Evolutionary conservation across 2,113 vertebrate species (phyloP).

Genomic region (Atrichornis clamosus): DNA sequence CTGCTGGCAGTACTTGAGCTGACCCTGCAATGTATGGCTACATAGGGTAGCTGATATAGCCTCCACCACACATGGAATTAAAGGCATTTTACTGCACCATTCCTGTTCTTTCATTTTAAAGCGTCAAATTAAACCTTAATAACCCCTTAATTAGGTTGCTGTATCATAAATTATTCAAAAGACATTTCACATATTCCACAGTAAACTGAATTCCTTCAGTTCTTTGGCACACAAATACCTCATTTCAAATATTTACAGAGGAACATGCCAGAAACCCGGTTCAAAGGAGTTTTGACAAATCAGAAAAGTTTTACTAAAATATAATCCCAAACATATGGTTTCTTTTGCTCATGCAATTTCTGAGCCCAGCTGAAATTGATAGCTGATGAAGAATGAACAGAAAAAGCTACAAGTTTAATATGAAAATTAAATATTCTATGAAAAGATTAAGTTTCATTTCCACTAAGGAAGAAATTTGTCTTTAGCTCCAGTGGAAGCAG

Average conservation of each 20-base stretch:
- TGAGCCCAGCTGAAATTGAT: not conserved
- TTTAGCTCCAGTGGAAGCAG: not conserved
- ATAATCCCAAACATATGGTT: conserved; percentile 17
- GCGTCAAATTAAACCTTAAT: not conserved
- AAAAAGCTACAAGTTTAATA: not conserved
- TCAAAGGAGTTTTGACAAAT: conserved; percentile 29
- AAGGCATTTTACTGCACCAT: not conserved
- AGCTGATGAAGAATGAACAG: not conserved
- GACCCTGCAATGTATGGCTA: not conserved
- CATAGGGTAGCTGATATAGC: not conserved
- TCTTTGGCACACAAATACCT: not conserved
- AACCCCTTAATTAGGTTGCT: not conserved
- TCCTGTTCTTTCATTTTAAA: not conserved
- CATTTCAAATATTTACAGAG: conserved; percentile 35
- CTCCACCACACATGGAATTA: not conserved
- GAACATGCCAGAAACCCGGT: not conserved
- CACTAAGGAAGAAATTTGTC: not conserved
- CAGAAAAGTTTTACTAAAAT: conserved; percentile 10
- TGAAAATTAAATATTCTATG: not conserved
- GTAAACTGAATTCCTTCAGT: not conserved
- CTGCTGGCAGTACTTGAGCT: not conserved
- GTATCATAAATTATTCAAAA: not conserved
- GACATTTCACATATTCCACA: not conserved
- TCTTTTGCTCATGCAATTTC: not conserved
- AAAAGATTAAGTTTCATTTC: not conserved